These are phyloP conservation scores for Heliconius ethilla DNA, from an alignment of 2,888 invertebrate species.

Conservation along the genomic window DNA sequence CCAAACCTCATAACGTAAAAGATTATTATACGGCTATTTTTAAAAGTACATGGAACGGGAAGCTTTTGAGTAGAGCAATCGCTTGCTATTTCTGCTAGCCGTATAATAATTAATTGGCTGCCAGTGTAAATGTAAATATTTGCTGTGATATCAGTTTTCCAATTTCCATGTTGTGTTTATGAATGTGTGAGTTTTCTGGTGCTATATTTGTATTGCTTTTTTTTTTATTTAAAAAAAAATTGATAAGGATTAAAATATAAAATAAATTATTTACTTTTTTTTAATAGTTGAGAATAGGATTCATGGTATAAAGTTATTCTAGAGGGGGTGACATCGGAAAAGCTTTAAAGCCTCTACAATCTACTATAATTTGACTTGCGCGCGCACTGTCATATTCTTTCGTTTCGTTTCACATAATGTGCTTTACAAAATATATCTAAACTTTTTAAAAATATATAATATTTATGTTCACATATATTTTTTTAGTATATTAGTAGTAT, in stretches of 20 bases:
- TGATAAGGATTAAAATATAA: conserved; percentile 5
- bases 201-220: background rate
- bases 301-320: background rate
- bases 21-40: conserved; percentile 50
- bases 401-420: conserved; percentile 31
- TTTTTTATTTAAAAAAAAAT: background rate
- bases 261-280: no score
- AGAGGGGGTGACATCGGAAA: background rate
- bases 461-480: no score
- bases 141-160: conserved; percentile 51
- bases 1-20: conserved; percentile 56
- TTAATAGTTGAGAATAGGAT: background rate
- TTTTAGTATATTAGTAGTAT: no score
- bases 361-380: conserved; percentile 4
- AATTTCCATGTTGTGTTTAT: conserved; percentile 18
- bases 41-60: conserved; percentile 26
- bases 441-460: no score
- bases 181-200: conserved; percentile 4
- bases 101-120: conserved; percentile 54
- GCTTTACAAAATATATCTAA: background rate
- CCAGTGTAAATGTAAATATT: conserved; percentile 57
- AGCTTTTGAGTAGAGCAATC: background rate
- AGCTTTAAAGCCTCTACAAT: conserved; percentile 2
- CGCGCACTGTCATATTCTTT: conserved; percentile 13
- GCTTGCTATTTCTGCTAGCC: conserved; percentile 48